A percentile compares a stretch with the other conserved stretches of the same genome.
Conservation (phyloP, 2,113 vertebrate species). For the Austrofundulus limnaeus region DNA sequence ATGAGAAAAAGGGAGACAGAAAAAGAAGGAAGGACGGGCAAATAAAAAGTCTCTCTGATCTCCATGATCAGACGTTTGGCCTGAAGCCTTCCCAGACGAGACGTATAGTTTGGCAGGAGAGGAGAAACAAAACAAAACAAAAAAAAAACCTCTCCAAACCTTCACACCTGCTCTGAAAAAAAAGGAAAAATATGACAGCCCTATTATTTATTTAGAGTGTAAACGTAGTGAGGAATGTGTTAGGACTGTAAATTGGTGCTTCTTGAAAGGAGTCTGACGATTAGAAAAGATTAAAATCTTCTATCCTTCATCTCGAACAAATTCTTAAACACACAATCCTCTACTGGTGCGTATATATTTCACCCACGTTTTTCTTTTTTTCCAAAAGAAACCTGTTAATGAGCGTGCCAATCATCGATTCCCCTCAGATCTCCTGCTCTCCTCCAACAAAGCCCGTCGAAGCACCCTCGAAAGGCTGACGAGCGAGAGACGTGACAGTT, state of each 20-base stretch:
- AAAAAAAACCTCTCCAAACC: conserved; percentile 70
- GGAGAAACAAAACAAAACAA: no score
- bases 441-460: conserved; percentile 41
- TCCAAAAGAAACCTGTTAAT: background rate
- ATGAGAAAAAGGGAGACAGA: conserved; percentile 65
- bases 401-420: conserved; percentile 48
- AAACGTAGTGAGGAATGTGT: conserved; percentile 60
- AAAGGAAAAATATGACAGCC: conserved; percentile 69
- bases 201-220: conserved; percentile 75
- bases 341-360: conserved; percentile 23
- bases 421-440: conserved; percentile 27
- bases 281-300: conserved; percentile 9
- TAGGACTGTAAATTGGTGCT: conserved; percentile 46
- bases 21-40: conserved; percentile 58
- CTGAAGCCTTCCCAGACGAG: conserved; percentile 59
- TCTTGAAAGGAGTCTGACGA: conserved; percentile 30
- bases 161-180: conserved; percentile 72
- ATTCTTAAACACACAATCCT: conserved; percentile 6
- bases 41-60: conserved; percentile 53
- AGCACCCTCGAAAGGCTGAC: conserved; percentile 34
- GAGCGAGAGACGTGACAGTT: conserved; percentile 59
- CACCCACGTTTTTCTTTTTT: background rate
- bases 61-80: conserved; percentile 71
- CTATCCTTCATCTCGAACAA: conserved; percentile 14
- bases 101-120: conserved; percentile 55